Conservation (phyloP, 2,888 invertebrate species). For the Adineta ricciae region DNA sequence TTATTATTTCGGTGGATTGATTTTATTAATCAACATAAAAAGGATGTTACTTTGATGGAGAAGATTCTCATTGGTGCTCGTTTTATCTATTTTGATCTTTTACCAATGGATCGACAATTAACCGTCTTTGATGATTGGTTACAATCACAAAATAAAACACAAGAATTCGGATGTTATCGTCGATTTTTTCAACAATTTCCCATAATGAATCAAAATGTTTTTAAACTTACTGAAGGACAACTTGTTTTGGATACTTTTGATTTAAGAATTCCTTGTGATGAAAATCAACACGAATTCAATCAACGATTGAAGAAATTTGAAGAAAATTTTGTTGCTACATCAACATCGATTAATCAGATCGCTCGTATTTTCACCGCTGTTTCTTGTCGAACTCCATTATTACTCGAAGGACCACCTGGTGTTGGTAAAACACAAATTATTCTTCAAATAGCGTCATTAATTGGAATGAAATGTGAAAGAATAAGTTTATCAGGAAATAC, state of each 20-base stretch:
- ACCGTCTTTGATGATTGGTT: background rate
- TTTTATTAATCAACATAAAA: background rate
- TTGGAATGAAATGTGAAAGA: background rate
- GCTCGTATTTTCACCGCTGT: background rate
- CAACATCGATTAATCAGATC: background rate
- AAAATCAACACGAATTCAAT: no score
- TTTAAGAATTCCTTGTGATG: no score
- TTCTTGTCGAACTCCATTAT: background rate
- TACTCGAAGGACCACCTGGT: slow-evolving; percentile 13
- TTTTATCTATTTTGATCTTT: background rate
- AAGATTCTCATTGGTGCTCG: background rate
- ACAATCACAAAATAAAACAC: background rate
- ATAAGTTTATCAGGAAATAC: slow-evolving; percentile 1
- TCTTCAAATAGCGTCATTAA: background rate
- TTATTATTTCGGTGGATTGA: background rate
- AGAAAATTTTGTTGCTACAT: background rate
- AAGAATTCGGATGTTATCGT: background rate
- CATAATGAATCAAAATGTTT: no score
- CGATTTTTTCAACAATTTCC: no score
- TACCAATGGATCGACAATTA: background rate
- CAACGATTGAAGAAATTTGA: no score
- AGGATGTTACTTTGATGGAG: background rate
- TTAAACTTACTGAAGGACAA: no score
- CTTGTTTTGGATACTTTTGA: no score
- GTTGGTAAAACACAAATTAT: background rate